Base-by-base conservation (phyloP, 2,888 invertebrate species). In the Ectemnius continuus region DNA sequence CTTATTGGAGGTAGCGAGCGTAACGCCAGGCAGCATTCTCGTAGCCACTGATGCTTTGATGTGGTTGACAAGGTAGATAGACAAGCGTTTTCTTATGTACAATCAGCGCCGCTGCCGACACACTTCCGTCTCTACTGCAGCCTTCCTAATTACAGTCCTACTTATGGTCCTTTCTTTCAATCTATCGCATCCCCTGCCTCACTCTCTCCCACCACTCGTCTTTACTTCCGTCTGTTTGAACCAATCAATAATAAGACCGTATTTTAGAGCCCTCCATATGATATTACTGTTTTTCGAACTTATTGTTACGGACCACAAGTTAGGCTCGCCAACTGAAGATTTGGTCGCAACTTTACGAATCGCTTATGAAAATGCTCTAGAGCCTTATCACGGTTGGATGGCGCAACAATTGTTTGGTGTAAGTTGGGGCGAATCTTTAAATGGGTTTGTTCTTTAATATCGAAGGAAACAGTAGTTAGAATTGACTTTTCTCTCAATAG, bases 301-400 rank as follows among this genome's bases (percentile, higher is more conserved):
- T 86, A 90, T 95, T 26, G 85, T 94, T 58, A 89, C 91, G 45
- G 92, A 92, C 84, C 86, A 92, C 61, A 90, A 92, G 85, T 84
- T 90, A 28, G 91, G 91, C 23, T 89, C 91, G 20, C 86, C 87
- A 70, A 89, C 93, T 36, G 93, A 94, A 79, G 93, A 93, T 86
- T 91, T 96, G 85, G 93, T 93, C 69, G 92, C 92, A 23, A 93
- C 94, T 87, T 91, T 95, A 63, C 93, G 93, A 80, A 91, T 92
- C 73, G 94, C 96, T 0, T 96, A 96, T 88, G 93, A 94, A 83
- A 93, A 93, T 63, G 94, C 95, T 47, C 91, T 97, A 20, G 95
- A 95, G 88, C 93, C 93, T 74, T 94, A 95, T 88, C 96, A 96
- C 84, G 95, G 94, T 76, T 96, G 96, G 94, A 91, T 96, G 84